Base-by-base conservation (phyloP, 1,140 invertebrate genomes). In the Ceratina calcarata region DNA sequence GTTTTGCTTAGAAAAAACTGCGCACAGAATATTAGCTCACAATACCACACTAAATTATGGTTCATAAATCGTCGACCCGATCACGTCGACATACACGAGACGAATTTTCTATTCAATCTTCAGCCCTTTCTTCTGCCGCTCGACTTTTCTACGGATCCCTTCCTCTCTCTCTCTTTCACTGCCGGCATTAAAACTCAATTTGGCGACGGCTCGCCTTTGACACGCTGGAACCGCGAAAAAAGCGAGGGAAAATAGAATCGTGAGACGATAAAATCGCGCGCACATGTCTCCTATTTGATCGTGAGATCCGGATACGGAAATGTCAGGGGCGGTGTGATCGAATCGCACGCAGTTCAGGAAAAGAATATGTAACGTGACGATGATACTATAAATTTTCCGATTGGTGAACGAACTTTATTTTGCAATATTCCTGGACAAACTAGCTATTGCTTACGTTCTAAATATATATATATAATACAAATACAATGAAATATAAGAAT, bases 21-120 rank as follows among this genome's bases (percentile, higher is more conserved):
- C 37, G 37, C 37, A 6, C 0, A 6, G 37, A 10, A 6, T 45
- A 45, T 45, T 45, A 45, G 37, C 37, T 45, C 37, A 45, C 72
- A 66, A 60, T 76, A 64, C 55, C 58, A 66, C 37, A 68, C 75
- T 86, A 86, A 85, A 86, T 86, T 85, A 86, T 79, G 73, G 80
- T 73, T 71, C 71, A 82, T 85, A 85, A 76, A 85, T 86, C 76
- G 75, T 71, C 62, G 78, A 69, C 68, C 68, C 51, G 66, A 85
- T 76, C 75, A 32, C 65, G 57, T 7, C 20, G 22, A 4, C 16
- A 18, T 72, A 22, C 57, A 24, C 69, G 37, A 72, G 20, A 61
- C 58, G 45, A 49, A 67, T 64, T 67, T 32, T 24, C 73, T 65
- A 62, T 77, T 77, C 73, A 64, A 77, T 77, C 73, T 69, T 8